Conservation (phyloP, 64 coral and sea anemone genomes). For the Pocillopora verrucosa region DNA sequence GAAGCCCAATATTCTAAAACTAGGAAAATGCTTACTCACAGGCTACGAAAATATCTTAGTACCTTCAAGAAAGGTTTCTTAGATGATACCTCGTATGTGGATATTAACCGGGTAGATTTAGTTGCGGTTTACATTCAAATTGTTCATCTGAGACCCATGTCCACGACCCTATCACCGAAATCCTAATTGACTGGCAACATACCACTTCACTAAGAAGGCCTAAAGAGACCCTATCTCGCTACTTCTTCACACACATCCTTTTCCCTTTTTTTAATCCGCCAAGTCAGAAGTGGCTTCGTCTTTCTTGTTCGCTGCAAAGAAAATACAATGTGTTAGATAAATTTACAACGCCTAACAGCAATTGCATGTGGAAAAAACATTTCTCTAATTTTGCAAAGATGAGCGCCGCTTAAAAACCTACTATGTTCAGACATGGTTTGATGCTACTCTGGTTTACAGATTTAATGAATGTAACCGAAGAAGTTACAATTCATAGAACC, state of each 20-base stretch:
- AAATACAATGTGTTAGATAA: background rate
- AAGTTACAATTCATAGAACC: too few species aligned
- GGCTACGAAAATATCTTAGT: conserved; percentile 11
- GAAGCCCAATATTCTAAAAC: background rate
- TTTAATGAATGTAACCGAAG: too few species aligned
- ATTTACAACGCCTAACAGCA: background rate
- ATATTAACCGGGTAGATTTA: background rate
- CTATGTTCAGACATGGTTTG: too few species aligned
- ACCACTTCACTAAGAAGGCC: too few species aligned
- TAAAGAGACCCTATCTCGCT: too few species aligned
- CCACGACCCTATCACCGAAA: too few species aligned
- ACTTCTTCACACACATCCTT: too few species aligned
- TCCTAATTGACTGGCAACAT: too few species aligned
- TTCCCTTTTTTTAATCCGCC: too few species aligned
- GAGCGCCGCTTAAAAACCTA: too few species aligned
- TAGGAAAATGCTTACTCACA: conserved; percentile 20
- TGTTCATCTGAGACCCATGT: too few species aligned
- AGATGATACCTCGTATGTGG: background rate
- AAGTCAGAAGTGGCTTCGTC: background rate
- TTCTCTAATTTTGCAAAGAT: background rate
- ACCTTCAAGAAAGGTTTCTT: background rate
- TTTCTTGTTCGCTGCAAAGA: conserved; percentile 1
- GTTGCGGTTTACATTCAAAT: background rate
- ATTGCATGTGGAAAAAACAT: background rate
- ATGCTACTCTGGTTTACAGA: too few species aligned